Conservation (phyloP, 2,797 vertebrate species). For the Xenentodon cancila region DNA sequence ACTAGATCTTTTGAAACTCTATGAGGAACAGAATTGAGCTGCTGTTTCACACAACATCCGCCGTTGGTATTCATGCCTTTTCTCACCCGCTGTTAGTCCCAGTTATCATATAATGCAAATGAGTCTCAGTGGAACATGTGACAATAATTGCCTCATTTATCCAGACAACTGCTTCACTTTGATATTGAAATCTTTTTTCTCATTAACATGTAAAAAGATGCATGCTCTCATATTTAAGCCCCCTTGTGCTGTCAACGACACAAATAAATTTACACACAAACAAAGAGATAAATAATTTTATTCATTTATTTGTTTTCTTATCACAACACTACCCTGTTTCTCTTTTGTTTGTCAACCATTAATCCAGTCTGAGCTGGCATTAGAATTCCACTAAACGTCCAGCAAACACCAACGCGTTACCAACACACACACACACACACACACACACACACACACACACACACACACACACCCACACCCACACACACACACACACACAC, state of each 20-base stretch:
- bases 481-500: too few relatives aligned
- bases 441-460: too few relatives aligned
- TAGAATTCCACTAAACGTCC: not conserved
- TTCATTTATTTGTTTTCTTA: not conserved
- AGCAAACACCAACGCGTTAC: too few relatives aligned
- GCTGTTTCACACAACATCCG: slow-evolving; percentile 22
- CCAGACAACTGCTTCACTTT: slow-evolving; percentile 48
- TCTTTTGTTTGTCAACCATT: slow-evolving; percentile 3
- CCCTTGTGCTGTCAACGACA: not conserved
- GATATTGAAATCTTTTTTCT: slow-evolving; percentile 49
- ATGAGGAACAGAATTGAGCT: slow-evolving; percentile 4
- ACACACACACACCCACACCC: too few relatives aligned
- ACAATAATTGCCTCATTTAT: slow-evolving; percentile 65
- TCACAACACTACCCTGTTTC: not conserved
- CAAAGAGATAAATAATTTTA: not conserved
- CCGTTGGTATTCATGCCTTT: slow-evolving; percentile 24
- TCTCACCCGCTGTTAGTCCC: slow-evolving; percentile 50
- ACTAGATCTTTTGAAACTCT: not conserved
- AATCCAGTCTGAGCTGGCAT: not conserved
- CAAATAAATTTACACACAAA: slow-evolving; percentile 6
- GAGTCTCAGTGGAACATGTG: slow-evolving; percentile 41
- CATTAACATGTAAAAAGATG: slow-evolving; percentile 45
- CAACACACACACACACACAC: too few relatives aligned
- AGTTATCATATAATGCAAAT: slow-evolving; percentile 57
- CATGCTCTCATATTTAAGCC: slow-evolving; percentile 18